Conservation (phyloP, 2,888 invertebrate species). For the Nomada flava region DNA sequence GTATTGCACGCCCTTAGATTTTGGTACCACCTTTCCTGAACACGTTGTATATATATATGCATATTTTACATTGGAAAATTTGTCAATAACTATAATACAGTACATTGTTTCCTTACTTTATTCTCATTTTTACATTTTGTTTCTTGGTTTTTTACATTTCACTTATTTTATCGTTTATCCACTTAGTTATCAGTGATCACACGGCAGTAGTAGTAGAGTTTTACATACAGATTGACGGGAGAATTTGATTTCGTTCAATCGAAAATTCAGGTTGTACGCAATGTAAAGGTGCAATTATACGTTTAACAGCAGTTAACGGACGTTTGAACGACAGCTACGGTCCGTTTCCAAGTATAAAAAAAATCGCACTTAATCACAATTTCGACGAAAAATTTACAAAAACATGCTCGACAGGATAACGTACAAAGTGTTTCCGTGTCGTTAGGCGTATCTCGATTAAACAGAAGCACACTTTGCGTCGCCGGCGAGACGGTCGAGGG, state of each 20-base stretch:
- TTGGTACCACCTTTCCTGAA: no score
- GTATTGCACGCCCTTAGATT: no score
- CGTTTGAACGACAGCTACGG: no score
- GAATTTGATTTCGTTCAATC: neutral
- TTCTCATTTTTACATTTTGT: neutral
- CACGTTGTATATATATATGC: neutral
- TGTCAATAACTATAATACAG: neutral
- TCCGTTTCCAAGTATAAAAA: no score
- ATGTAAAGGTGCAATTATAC: neutral
- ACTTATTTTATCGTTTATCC: neutral
- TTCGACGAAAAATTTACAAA: no score
- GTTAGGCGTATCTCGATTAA: no score
- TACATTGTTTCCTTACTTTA: neutral
- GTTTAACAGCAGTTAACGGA: neutral
- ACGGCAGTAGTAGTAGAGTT: neutral
- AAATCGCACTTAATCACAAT: no score
- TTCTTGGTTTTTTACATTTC: neutral
- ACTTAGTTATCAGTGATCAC: no score
- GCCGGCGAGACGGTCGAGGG: no score
- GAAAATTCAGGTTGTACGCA: neutral
- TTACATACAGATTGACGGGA: neutral
- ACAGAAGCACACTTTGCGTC: no score
- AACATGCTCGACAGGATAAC: no score
- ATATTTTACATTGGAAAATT: constrained; percentile 1
- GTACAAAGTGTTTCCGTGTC: no score